Evolutionary conservation across 2,797 vertebrate genomes (phyloP), one percentile per base, ranked within the genome.

Genomic region (Discoglossus pictus): DNA sequence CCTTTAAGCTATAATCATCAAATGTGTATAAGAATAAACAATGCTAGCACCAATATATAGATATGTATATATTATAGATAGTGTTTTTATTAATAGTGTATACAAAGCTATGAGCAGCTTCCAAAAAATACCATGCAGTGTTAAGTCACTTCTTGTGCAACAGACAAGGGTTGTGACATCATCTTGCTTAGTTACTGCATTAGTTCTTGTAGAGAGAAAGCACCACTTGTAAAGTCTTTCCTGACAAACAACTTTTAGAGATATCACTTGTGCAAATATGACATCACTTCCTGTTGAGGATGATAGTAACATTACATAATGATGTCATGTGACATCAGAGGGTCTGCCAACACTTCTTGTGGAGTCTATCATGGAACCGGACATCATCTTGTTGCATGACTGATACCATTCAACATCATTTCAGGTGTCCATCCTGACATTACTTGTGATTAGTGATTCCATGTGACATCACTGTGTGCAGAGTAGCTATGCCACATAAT

Each of bases 11-110:
- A n/a, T n/a, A n/a, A n/a, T n/a, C n/a, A n/a, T n/a, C n/a, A n/a
- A n/a, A n/a, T n/a, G n/a, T n/a, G n/a, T n/a, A n/a, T n/a, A n/a
- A n/a, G n/a, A n/a, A n/a, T n/a, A n/a, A n/a, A n/a, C n/a, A n/a
- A n/a, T n/a, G n/a, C n/a, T n/a, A n/a, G n/a, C n/a, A n/a, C n/a
- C n/a, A n/a, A n/a, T n/a, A n/a, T n/a, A n/a, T n/a, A n/a, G n/a
- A n/a, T n/a, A n/a, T n/a, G n/a, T n/a, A 21, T 21, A 2, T 3
- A 47, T 47, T 7, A 38, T 61, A 55, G 12, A 63, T 63, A 58
- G 60, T 70, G 51, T 63, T 70, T 56, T 25, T 20, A 34, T 11
- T 40, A 43, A 55, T 70, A 70, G 68, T 70, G 68, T 70, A 56
- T 58, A 27, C 15, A 55, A 8, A 44, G 16, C 25, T 12, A 4